phyloP scores from a whole-genome alignment of 2,888 invertebrate genomes.

The Pomacea canaliculata region DNA sequence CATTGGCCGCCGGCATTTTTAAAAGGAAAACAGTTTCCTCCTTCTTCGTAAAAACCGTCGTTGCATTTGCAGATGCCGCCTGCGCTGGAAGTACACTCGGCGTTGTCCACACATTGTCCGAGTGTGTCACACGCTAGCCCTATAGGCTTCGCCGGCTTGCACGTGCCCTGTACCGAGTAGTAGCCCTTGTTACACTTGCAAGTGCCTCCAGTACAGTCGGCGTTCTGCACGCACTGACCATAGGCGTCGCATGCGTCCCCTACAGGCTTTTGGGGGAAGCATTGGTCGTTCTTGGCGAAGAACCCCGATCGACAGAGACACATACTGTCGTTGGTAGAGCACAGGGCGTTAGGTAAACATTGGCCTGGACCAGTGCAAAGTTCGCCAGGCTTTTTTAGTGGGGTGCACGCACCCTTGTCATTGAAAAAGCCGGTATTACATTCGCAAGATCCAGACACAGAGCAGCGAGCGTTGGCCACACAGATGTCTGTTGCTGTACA shows the following conservation, averaged over 20 bases:
- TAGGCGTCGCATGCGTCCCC: constrained; percentile 16
- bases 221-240: constrained; percentile 24
- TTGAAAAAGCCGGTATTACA: constrained; percentile 22
- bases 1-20: constrained; percentile 11
- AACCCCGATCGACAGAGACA: constrained; percentile 23
- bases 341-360: constrained; percentile 25
- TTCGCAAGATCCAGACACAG: constrained; percentile 7
- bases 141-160: constrained; percentile 1
- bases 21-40: constrained; percentile 22
- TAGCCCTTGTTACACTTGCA: constrained; percentile 21
- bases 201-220: constrained; percentile 12
- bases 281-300: constrained; percentile 6
- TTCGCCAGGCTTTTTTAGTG: constrained; percentile 5
- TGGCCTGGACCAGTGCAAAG: constrained; percentile 23
- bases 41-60: constrained; percentile 24
- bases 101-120: constrained; percentile 28
- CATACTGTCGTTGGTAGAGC: constrained; percentile 7
- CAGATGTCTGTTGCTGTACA: constrained; percentile 23
- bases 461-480: constrained; percentile 23
- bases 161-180: constrained; percentile 17
- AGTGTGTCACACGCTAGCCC: constrained; percentile 10
- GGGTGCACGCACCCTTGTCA: constrained; percentile 17
- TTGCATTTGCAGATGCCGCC: constrained; percentile 21
- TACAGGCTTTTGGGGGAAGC: constrained; percentile 12
- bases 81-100: constrained; percentile 14